phyloP scores from a whole-genome alignment of 2,797 vertebrate genomes.

The Pangasius mekongensis region DNA sequence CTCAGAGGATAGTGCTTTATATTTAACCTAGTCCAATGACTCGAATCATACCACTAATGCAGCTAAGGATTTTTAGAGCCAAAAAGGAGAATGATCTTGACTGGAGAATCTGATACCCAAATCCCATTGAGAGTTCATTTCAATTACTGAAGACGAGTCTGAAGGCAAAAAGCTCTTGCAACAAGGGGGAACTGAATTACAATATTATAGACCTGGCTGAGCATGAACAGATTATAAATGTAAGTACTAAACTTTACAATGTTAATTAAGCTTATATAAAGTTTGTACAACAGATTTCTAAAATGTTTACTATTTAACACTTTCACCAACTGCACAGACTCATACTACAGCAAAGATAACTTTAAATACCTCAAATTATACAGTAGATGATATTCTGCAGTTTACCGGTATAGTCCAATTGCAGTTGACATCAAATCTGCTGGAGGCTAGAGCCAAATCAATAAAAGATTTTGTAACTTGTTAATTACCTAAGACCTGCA shows the following conservation, averaged over 20 bases:
- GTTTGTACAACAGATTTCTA: background rate
- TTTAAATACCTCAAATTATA: background rate
- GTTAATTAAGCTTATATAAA: background rate
- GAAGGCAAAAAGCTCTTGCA: background rate
- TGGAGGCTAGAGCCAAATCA: background rate
- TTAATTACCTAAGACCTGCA: slow-evolving; percentile 6
- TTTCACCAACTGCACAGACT: background rate
- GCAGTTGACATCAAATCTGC: background rate
- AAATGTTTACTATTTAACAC: background rate
- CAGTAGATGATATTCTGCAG: background rate
- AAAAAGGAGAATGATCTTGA: background rate
- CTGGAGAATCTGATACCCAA: background rate
- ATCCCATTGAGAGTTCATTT: background rate
- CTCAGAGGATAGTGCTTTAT: background rate
- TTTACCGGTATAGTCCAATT: background rate
- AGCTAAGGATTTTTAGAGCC: background rate
- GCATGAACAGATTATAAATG: background rate
- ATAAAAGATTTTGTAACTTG: background rate
- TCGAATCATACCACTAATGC: background rate
- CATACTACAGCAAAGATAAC: background rate
- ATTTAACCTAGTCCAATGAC: background rate
- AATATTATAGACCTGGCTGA: background rate
- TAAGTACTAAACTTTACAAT: background rate
- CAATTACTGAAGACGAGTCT: background rate
- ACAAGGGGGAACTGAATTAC: background rate